These are phyloP conservation scores for Nasonovia ribisnigri DNA, from an alignment of 2,888 invertebrate species.

Conservation along the genomic window DNA sequence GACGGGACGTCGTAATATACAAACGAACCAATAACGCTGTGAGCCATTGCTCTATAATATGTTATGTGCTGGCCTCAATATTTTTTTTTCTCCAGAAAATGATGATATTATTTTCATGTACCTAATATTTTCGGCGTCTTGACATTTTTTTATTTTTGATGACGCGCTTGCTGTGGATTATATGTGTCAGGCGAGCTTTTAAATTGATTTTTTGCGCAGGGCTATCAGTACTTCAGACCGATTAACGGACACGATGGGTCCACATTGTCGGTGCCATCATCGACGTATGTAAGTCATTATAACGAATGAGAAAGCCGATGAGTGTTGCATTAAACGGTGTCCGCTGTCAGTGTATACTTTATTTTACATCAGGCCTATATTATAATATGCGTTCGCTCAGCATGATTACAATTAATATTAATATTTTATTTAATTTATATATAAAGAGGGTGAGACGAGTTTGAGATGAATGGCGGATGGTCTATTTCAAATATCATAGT, in stretches of 20 bases:
- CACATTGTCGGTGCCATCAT: conserved; percentile 86
- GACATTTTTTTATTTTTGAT: background rate
- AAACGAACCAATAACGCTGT: conserved; percentile 50
- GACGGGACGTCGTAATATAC: background rate
- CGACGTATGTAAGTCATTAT: conserved; percentile 75
- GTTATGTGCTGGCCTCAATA: background rate
- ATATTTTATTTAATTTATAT: background rate
- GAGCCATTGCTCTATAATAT: conserved; percentile 8
- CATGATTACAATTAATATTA: conserved; percentile 33
- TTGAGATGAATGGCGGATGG: conserved; percentile 18
- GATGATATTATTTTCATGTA: background rate
- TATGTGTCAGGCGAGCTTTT: conserved; percentile 59
- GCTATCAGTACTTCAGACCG: conserved; percentile 75
- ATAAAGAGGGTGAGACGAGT: background rate
- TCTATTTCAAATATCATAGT: background rate
- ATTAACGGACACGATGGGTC: conserved; percentile 78
- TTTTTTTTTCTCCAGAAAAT: background rate
- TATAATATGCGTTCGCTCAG: conserved; percentile 52
- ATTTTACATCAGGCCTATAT: conserved; percentile 45
- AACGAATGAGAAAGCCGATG: conserved; percentile 65
- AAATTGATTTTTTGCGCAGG: conserved; percentile 70
- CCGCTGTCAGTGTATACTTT: conserved; percentile 65
- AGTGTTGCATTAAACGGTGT: conserved; percentile 65
- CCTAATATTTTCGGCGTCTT: background rate
- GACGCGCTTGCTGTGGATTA: background rate